Evolutionary conservation across 2,113 vertebrate genomes (phyloP).

Genomic region (Campylorhamphus procurvoides): DNA sequence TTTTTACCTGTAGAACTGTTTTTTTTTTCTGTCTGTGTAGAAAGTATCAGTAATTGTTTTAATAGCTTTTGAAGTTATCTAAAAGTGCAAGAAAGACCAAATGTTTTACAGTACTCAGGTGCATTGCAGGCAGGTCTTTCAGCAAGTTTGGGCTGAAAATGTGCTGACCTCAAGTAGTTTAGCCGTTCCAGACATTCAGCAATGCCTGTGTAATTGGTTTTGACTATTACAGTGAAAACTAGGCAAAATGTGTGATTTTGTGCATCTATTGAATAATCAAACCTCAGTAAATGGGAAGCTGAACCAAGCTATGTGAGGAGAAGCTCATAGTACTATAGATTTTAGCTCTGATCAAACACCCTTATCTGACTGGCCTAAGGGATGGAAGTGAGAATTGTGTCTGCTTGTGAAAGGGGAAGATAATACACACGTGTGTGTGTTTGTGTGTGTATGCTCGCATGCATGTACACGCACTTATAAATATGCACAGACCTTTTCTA

Average conservation of each 20-base stretch:
- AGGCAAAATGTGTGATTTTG: background rate
- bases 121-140: background rate
- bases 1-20: background rate
- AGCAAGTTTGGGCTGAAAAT: background rate
- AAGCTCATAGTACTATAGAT: background rate
- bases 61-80: background rate
- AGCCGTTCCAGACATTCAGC: background rate
- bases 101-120: background rate
- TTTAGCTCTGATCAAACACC: background rate
- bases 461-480: rapidly evolving
- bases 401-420: background rate
- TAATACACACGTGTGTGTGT: rapidly evolving
- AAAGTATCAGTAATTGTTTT: background rate
- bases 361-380: background rate
- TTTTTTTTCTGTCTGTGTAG: background rate
- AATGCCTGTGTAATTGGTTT: background rate
- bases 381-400: background rate
- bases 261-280: background rate
- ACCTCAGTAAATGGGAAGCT: background rate
- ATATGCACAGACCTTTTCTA: background rate
- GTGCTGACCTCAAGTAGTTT: background rate
- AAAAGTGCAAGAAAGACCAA: background rate
- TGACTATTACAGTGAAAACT: background rate
- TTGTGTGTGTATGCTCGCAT: rapidly evolving
- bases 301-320: background rate